phyloP scores from a whole-genome alignment of 2,113 vertebrate genomes.

The Mugil cephalus region DNA sequence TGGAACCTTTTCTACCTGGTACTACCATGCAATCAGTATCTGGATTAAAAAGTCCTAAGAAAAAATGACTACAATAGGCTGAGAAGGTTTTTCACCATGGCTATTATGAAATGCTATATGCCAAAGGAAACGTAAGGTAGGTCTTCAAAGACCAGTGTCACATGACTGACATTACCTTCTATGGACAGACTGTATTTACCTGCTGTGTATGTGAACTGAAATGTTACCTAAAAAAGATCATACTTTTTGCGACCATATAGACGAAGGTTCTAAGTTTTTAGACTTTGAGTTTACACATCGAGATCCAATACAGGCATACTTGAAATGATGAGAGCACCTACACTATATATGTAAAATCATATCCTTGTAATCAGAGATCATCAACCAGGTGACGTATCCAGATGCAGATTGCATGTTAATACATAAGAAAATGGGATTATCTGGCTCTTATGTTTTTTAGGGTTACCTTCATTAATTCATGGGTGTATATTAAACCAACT shows the following conservation, averaged over 20 bases:
- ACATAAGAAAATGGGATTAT: background rate
- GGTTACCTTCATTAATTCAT: background rate
- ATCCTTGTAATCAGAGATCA: too few relatives aligned
- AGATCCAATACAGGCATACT: too few relatives aligned
- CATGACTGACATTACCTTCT: too few relatives aligned
- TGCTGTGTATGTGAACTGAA: too few relatives aligned
- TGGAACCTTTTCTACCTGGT: background rate
- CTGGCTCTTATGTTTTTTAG: background rate
- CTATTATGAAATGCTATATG: too few relatives aligned
- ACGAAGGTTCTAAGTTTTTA: too few relatives aligned
- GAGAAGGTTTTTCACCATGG: too few relatives aligned
- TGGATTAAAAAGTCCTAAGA: background rate
- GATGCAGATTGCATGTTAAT: background rate
- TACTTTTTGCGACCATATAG: background rate
- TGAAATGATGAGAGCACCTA: too few relatives aligned
- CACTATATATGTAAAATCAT: background rate
- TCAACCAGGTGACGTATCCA: background rate
- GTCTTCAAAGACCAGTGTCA: too few relatives aligned
- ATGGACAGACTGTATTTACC: too few relatives aligned
- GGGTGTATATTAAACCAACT: background rate
- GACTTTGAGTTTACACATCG: too few relatives aligned
- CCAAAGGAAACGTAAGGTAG: too few relatives aligned
- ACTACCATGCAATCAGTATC: background rate
- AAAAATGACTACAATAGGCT: background rate
- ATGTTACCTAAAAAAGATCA: background rate